phyloP scores from a whole-genome alignment of 2,113 vertebrate genomes.

The Malurus melanocephalus region DNA sequence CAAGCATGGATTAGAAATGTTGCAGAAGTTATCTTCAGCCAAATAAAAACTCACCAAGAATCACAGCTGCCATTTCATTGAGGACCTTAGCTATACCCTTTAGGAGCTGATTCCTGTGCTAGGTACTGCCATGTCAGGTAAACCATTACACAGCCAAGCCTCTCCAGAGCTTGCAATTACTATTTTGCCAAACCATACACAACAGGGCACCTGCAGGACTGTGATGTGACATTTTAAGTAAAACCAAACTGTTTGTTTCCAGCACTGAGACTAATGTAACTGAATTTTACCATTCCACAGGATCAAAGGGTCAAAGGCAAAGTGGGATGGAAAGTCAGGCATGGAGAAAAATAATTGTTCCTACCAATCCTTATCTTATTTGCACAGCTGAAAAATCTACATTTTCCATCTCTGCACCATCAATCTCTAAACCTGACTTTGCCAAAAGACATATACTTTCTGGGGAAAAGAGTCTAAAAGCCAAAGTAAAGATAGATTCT shows the following conservation, averaged over 20 bases:
- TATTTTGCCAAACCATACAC: rapidly evolving
- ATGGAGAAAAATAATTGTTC: background rate
- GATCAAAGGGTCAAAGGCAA: background rate
- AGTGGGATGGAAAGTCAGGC: background rate
- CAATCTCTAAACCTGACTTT: background rate
- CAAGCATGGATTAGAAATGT: background rate
- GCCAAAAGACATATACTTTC: background rate
- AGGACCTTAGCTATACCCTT: background rate
- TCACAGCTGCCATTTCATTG: background rate
- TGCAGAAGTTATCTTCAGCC: background rate
- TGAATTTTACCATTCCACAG: background rate
- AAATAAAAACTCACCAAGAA: background rate
- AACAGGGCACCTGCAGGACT: background rate
- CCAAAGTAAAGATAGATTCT: background rate
- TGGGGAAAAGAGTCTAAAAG: background rate
- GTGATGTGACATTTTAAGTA: background rate
- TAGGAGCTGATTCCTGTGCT: background rate
- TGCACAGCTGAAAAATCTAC: background rate
- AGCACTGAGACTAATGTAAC: background rate
- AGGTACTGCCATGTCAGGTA: background rate
- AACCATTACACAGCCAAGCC: background rate
- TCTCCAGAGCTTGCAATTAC: background rate
- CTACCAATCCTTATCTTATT: background rate
- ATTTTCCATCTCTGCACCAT: background rate
- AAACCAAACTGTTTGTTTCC: background rate